Base-by-base conservation (phyloP, 2,888 invertebrate species). In the Gymnocheta viridis region DNA sequence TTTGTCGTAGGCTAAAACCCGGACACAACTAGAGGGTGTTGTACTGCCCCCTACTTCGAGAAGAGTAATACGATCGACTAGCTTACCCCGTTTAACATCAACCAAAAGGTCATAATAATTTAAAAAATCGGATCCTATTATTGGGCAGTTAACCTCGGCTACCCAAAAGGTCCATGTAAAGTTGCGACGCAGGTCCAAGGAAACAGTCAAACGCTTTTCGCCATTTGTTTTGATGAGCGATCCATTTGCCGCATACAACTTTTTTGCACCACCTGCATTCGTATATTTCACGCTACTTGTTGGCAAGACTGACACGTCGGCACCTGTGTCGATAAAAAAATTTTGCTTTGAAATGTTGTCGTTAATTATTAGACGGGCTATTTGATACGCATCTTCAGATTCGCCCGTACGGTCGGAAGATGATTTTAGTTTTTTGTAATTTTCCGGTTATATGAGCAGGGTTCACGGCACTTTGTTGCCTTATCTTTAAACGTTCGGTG, bases 121-220 rank as follows among this genome's bases (percentile, higher is more conserved):
- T 9, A 86, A 17, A 19, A 86, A 86, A 62, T 87, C 87, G 0
- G 86, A 86, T 24, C 86, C 87, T 10, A 86, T 83, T 22, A 87
- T 86, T 7, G 87, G 80, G 17, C 56, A 38, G n/a, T n/a, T n/a
- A n/a, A n/a, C n/a, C n/a, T n/a, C n/a, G n/a, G n/a, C n/a, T n/a
- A n/a, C n/a, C 32, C 80, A 76, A 66, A 87, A 87, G 7, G 69
- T 60, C 86, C 87, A 85, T 2, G 10, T 38, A 54, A 86, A 87
- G 9, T 58, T 64, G 17, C 83, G 72, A 0, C 86, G 86, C 41
- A 87, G 86, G 67, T 85, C 67, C 24, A 67, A 51, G 7, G 67
- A 67, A 35, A 49, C 10, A 35, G 14, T 7, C 2, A 85, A 22
- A 2, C 24, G 17, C 67, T 69, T 70, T 17, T 49, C 66, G n/a